Base-by-base conservation (phyloP, 2,888 invertebrate species). In the Rhodophaea formosa region DNA sequence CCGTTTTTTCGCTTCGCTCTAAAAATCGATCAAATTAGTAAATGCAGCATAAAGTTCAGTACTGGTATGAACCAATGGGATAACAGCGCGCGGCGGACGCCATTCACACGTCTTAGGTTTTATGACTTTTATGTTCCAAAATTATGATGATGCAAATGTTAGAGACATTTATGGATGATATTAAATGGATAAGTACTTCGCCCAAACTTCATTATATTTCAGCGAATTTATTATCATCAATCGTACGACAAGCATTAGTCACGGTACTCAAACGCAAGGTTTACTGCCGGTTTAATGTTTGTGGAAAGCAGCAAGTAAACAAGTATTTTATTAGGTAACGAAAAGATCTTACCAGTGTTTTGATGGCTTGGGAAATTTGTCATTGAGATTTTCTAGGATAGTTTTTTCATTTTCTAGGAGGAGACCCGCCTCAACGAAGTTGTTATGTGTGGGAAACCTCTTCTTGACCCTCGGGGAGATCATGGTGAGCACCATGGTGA, bases 391-490 rank as follows among this genome's bases (percentile, higher is more conserved):
- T 58, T 95, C 94, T 62, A 97, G 94, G 64, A 97, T 96, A 44
- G 88, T 87, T 70, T 95, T 94, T 80, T 97, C 97, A 74, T 96
- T 97, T 62, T 96, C 95, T 59, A 95, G 92, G 45, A 97, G 86
- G 45, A 97, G 87, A 68, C 97, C 97, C 7, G 97, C 95, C 62
- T 97, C 97, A 6, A 97, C 95, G 59, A 97, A 94, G 81, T 97
- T 96, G 64, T 95, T 94, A 59, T 97, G 86, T 0, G 95, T 95
- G 0, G 97, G 97, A 80, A 97, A 97, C 14, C 97, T 93, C 79
- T 97, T 97, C 80, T 97, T 97, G 23, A 97, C 97, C 51, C 95
- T 92, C 0, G 97, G 97, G 55, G 97, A 96, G 63, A 97, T 95
- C 93, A 96, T 96, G 43, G 95, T 94, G 68, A 97, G 93, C 61